These are phyloP conservation scores for Papilio polyxenes DNA, from an alignment of 1,140 invertebrate genomes.

Conservation along the genomic window DNA sequence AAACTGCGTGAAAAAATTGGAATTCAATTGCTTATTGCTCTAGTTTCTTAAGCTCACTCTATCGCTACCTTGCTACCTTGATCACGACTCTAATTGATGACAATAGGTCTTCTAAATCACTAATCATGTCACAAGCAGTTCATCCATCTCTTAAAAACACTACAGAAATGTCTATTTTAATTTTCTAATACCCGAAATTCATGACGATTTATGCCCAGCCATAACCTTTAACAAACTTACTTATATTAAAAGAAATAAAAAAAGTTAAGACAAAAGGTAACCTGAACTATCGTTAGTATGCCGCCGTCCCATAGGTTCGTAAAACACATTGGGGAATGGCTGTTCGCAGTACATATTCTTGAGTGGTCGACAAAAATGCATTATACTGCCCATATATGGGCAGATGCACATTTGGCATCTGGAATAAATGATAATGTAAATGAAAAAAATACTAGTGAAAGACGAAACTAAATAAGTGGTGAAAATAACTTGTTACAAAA, in stretches of 20 bases:
- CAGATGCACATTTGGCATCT: slow-evolving; percentile 68
- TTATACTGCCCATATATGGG: slow-evolving; percentile 61
- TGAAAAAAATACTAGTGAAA: neutral
- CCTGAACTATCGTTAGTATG: slow-evolving; percentile 8
- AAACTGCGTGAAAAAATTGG: neutral
- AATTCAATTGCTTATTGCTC: too few relatives aligned
- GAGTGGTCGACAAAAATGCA: slow-evolving; percentile 60
- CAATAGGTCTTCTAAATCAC: too few relatives aligned
- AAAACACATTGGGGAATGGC: slow-evolving; percentile 58
- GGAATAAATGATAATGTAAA: slow-evolving; percentile 27
- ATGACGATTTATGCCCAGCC: too few relatives aligned
- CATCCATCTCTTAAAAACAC: too few relatives aligned
- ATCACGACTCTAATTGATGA: too few relatives aligned
- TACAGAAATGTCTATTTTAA: neutral
- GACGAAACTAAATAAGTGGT: neutral
- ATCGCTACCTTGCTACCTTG: too few relatives aligned
- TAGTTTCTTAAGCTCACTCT: too few relatives aligned
- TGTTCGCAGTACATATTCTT: slow-evolving; percentile 58
- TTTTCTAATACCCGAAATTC: too few relatives aligned
- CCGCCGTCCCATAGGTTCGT: slow-evolving; percentile 56
- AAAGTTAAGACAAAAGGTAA: slow-evolving; percentile 19
- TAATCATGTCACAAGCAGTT: too few relatives aligned
- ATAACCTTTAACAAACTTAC: too few relatives aligned
- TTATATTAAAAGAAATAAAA: too few relatives aligned
- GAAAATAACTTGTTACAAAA: neutral